These are phyloP conservation scores for Pygocentrus nattereri DNA, from an alignment of 2,797 vertebrate genomes.

Conservation along the genomic window DNA sequence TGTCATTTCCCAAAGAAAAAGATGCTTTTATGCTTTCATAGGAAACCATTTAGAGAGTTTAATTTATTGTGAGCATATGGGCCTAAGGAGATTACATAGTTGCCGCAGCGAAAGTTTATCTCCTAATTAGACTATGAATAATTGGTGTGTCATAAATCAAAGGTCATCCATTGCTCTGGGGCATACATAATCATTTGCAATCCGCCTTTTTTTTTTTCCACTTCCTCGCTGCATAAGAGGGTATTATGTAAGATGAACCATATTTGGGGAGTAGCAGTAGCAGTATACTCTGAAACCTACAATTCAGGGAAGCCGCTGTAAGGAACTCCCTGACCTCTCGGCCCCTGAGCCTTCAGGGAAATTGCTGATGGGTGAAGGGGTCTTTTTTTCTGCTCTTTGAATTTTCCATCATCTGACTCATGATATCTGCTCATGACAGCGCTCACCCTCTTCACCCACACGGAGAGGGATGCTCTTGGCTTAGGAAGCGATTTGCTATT, in stretches of 20 bases:
- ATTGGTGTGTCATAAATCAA: conserved; percentile 51
- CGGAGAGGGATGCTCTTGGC: conserved; percentile 25
- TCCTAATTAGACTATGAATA: conserved; percentile 47
- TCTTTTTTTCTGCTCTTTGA: conserved; percentile 46
- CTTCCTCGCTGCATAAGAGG: conserved; percentile 20
- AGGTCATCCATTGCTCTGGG: conserved; percentile 50
- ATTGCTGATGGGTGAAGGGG: conserved; percentile 58
- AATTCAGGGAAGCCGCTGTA: conserved; percentile 50
- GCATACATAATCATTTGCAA: conserved; percentile 33
- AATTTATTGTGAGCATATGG: conserved; percentile 45
- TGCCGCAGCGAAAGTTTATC: conserved; percentile 36
- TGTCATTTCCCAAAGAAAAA: conserved; percentile 22
- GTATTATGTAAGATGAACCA: not conserved
- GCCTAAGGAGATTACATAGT: conserved; percentile 42
- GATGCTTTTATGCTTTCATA: conserved; percentile 21
- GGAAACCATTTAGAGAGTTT: conserved; percentile 37
- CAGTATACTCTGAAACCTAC: not conserved
- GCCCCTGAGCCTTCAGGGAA: conserved; percentile 54
- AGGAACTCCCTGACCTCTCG: conserved; percentile 57
- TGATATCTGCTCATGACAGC: conserved; percentile 35
- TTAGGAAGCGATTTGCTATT: conserved; percentile 38
- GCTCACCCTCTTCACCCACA: conserved; percentile 33
- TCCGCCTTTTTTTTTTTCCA: not conserved
- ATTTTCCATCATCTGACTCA: conserved; percentile 36
- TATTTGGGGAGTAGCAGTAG: conserved; percentile 7